Evolutionary conservation across 2,797 vertebrate genomes (phyloP).

Genomic region (Cetoscarus ocellatus): DNA sequence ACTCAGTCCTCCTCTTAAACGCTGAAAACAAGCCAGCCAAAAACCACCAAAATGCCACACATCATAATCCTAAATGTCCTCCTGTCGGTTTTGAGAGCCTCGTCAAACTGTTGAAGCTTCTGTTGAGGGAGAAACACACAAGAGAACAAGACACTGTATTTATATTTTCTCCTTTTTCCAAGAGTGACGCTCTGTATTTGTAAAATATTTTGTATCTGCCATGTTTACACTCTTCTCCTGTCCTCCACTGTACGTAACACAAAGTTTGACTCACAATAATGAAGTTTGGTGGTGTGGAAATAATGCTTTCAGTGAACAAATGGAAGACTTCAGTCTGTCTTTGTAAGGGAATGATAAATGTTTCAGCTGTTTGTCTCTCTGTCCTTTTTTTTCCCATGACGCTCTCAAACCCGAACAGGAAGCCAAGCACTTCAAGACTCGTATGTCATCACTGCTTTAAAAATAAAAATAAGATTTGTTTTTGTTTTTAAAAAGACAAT

Average conservation of each 20-base stretch:
- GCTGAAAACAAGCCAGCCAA: neutral
- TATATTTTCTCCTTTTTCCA: slow-evolving; percentile 40
- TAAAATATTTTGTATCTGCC: slow-evolving; percentile 46
- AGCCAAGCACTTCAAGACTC: slow-evolving; percentile 30
- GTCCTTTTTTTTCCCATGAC: neutral
- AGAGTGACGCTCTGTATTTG: slow-evolving; percentile 52
- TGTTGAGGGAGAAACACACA: slow-evolving; percentile 12
- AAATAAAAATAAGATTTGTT: slow-evolving; percentile 21
- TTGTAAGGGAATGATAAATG: neutral
- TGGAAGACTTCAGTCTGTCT: neutral
- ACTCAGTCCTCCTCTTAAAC: neutral
- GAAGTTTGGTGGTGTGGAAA: neutral
- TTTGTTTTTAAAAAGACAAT: slow-evolving; percentile 59
- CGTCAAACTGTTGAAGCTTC: neutral
- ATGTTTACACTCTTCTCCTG: slow-evolving; percentile 39
- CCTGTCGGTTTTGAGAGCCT: slow-evolving; percentile 56
- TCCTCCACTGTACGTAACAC: slow-evolving; percentile 24
- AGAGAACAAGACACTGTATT: slow-evolving; percentile 36
- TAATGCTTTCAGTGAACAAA: neutral
- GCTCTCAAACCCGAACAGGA: slow-evolving; percentile 68
- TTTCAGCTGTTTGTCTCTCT: neutral
- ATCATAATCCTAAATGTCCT: slow-evolving; percentile 5
- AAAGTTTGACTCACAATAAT: slow-evolving; percentile 13
- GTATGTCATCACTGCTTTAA: slow-evolving; percentile 13
- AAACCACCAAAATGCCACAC: slow-evolving; percentile 4